phyloP scores from a whole-genome alignment of 2,113 vertebrate genomes.

The Carlito syrichta region DNA sequence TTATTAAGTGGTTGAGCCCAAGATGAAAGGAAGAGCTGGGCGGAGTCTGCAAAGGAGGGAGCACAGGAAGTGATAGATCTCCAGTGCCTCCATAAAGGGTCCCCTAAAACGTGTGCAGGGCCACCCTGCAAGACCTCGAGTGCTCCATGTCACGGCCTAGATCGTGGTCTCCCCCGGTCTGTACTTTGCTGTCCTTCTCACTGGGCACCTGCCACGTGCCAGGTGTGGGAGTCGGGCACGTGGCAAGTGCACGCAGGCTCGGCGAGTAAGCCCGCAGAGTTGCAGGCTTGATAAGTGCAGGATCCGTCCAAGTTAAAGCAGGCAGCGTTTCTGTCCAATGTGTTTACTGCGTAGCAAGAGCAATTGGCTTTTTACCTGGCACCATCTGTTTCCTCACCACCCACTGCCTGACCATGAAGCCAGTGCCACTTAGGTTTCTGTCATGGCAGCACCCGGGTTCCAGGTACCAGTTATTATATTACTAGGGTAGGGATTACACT shows the following conservation, averaged over 20 bases:
- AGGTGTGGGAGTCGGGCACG: too few species aligned
- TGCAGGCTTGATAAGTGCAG: background rate
- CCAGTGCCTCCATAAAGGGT: accelerated
- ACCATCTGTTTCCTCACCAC: background rate
- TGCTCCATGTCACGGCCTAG: too few species aligned
- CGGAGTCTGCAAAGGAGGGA: background rate
- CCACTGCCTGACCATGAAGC: background rate
- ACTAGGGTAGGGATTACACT: background rate
- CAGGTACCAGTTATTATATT: background rate
- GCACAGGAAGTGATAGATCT: background rate
- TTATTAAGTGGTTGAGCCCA: too few species aligned
- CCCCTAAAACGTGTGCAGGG: too few species aligned
- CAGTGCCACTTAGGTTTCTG: background rate
- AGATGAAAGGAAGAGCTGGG: background rate
- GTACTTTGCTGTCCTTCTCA: too few species aligned
- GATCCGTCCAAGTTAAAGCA: background rate
- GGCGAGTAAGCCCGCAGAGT: too few species aligned
- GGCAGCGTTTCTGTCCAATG: background rate
- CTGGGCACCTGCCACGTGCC: too few species aligned
- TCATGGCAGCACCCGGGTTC: background rate
- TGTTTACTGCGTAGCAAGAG: background rate
- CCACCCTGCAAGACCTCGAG: too few species aligned
- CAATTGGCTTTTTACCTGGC: background rate
- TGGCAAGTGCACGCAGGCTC: too few species aligned
- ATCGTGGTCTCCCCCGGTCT: too few species aligned